A percentile compares a stretch with the other conserved stretches of the same genome.
Conservation (phyloP, 2,113 vertebrate genomes). For the Amazona guildingii region DNA sequence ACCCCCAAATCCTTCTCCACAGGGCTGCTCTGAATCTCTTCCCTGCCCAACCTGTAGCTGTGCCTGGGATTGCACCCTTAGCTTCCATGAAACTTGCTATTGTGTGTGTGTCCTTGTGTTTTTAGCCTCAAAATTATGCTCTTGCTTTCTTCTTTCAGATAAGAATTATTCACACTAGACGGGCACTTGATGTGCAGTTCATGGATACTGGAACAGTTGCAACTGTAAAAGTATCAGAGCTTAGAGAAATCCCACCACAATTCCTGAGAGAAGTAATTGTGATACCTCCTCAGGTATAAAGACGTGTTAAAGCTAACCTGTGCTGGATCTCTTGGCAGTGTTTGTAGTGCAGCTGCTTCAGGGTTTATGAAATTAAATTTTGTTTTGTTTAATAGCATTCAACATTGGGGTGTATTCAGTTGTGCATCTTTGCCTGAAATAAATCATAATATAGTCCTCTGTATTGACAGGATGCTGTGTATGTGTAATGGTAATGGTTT, state of each 20-base stretch:
- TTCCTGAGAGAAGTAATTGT: conserved; percentile 81
- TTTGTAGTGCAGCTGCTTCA: background rate
- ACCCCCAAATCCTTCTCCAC: no score
- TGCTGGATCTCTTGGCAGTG: background rate
- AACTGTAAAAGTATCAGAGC: conserved; percentile 89
- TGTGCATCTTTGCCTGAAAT: background rate
- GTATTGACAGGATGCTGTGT: background rate
- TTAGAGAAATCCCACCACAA: conserved; percentile 85
- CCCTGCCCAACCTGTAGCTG: no score
- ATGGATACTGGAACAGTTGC: conserved; percentile 84
- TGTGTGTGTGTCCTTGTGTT: background rate
- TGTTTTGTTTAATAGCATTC: background rate
- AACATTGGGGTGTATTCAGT: background rate
- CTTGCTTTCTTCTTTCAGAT: conserved; percentile 75
- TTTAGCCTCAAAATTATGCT: background rate
- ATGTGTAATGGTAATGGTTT: background rate
- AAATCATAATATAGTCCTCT: background rate
- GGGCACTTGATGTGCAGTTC: conserved; percentile 86
- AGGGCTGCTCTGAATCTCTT: no score
- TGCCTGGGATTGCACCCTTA: background rate
- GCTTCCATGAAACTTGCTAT: background rate
- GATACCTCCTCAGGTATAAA: conserved; percentile 88
- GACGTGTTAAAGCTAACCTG: background rate
- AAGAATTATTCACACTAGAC: conserved; percentile 83
- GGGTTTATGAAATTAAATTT: background rate